Base-by-base conservation (phyloP, 2,888 invertebrate genomes). In the Brassicogethes aeneus region DNA sequence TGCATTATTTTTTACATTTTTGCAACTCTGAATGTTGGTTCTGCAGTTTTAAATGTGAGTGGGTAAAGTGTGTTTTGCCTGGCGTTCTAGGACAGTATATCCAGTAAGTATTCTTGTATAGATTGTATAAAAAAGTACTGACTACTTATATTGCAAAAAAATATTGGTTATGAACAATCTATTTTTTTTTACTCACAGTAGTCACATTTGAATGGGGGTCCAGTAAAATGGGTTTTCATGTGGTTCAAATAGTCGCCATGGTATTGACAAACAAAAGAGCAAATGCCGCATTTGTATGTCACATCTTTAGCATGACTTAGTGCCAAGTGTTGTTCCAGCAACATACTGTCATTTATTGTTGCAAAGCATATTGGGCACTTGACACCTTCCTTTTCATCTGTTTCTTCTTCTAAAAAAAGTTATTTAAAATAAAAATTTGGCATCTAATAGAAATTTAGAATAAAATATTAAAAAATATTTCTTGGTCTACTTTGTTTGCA, bases 171-270 rank as follows among this genome's bases (percentile, higher is more conserved):
- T 5, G 8, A 32, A 32, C 14, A 10, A 32, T 10, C 32, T 32
- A 5, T 7, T 7, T 23, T 12, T 15, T 30, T 41, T 17, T 17
- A 54, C 62, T 63, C 59, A 70, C 81, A 81, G 39, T 67, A 68
- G 51, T 78, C 77, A 61, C 80, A 81, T 50, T 70, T 68, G 57
- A 71, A 79, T n/a, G 79, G 79, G n/a, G 78, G 77, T 13, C 79
- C 78, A 36, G 68, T 64, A 56, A 76, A 77, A 61, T 74, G 74
- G 15, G 65, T 68, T 53, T 73, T 74, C 73, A 79, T 75, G 55
- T 80, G 80, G 45, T 69, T 68, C 48, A 76, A 72, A 61, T 76
- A 79, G 51, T 75, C 73, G 17, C 75, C 70, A 54, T 77, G 78
- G 69, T 77, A 79, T 48, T 75, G 74, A 52, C 76, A 76, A 34